Percentiles rank a stretch among this genome's conserved stretches.
phyloP scores from a whole-genome alignment of 1,140 invertebrate genomes.

The Carposina sasakii region DNA sequence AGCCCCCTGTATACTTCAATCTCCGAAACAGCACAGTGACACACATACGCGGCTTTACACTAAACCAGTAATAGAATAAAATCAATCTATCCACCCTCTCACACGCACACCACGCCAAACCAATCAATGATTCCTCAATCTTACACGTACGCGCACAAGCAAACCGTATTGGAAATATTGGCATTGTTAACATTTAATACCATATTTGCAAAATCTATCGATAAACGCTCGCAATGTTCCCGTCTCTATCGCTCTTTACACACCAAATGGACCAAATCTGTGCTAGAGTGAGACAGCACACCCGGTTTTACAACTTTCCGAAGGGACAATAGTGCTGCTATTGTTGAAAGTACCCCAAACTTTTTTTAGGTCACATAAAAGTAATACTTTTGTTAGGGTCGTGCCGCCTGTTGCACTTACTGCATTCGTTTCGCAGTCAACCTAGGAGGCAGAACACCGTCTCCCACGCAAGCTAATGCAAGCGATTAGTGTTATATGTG shows the following conservation, averaged over 20 bases:
- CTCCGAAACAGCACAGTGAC: conserved; percentile 62
- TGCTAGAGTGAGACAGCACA: conserved; percentile 39
- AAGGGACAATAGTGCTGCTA: conserved; percentile 64
- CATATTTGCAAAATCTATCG: conserved; percentile 59
- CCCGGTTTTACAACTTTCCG: conserved; percentile 60
- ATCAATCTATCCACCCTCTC: conserved; percentile 70
- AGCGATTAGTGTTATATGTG: conserved; percentile 27
- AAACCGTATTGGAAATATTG: conserved; percentile 55
- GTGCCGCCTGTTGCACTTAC: conserved; percentile 49
- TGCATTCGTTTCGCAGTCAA: conserved; percentile 65
- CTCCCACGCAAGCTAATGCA: conserved; percentile 53
- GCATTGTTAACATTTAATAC: conserved; percentile 67
- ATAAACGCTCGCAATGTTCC: conserved; percentile 35
- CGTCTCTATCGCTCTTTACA: conserved; percentile 36
- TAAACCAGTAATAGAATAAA: conserved; percentile 72
- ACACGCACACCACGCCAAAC: conserved; percentile 43
- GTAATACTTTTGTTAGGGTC: conserved; percentile 68
- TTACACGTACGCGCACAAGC: conserved; percentile 45
- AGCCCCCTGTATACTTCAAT: conserved; percentile 50
- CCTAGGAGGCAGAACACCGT: conserved; percentile 39
- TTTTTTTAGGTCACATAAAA: conserved; percentile 71
- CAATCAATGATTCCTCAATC: conserved; percentile 57
- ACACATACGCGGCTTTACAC: conserved; percentile 69
- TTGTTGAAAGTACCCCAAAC: conserved; percentile 67
- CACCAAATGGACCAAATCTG: conserved; percentile 12